phyloP scores from a whole-genome alignment of 2,888 invertebrate species.

The Hydroisotoma schaefferi region DNA sequence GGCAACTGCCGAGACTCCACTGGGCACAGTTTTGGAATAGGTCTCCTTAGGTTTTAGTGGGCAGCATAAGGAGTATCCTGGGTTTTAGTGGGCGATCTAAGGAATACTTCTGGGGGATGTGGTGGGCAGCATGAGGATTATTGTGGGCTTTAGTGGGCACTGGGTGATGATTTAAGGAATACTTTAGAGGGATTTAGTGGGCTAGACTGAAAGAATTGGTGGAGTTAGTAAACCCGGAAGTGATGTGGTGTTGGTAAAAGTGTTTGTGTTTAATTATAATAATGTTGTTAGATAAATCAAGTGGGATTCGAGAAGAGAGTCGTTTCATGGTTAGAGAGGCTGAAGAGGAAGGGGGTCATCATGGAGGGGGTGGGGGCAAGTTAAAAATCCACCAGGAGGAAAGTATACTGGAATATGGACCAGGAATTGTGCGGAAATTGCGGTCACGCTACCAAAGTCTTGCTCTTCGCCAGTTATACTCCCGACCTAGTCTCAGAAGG shows the following conservation, averaged over 20 bases:
- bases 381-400: slow-evolving; percentile 30
- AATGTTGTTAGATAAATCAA: slow-evolving; percentile 48
- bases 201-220: neutral
- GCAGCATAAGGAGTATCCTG: no score
- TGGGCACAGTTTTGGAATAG: no score
- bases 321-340: slow-evolving; percentile 34
- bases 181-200: neutral
- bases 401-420: slow-evolving; percentile 63
- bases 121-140: no score
- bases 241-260: neutral
- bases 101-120: no score
- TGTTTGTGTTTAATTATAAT: neutral
- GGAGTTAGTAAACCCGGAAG: neutral
- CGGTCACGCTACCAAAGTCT: slow-evolving; percentile 82
- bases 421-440: slow-evolving; percentile 83
- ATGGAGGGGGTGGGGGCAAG: slow-evolving; percentile 16
- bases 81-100: no score
- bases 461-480: slow-evolving; percentile 65
- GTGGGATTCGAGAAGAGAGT: slow-evolving; percentile 32
- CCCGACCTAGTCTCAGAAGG: slow-evolving; percentile 69
- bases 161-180: no score
- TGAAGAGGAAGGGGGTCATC: slow-evolving; percentile 12
- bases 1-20: no score
- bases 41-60: no score
- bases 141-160: no score